Conservation (phyloP, 2,797 vertebrate species). For the Distichodus sexfasciatus region DNA sequence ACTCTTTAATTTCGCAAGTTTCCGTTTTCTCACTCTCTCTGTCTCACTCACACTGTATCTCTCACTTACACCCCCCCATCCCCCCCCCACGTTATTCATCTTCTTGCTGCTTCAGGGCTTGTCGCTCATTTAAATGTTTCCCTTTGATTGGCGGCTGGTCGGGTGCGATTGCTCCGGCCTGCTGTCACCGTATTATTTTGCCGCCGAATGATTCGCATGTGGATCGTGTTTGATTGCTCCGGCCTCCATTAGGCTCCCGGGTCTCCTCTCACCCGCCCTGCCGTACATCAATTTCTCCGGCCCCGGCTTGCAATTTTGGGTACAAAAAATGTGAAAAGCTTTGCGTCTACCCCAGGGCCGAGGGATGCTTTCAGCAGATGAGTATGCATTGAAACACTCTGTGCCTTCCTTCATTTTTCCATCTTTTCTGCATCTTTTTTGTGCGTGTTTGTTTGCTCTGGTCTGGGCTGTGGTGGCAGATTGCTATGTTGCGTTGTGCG, state of each 20-base stretch:
- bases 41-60: conserved; percentile 24
- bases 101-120: conserved; percentile 31
- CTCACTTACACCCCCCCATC: conserved; percentile 30
- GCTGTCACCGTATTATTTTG: conserved; percentile 36
- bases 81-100: neutral
- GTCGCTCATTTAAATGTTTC: conserved; percentile 29
- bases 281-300: conserved; percentile 39
- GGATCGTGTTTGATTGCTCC: conserved; percentile 35
- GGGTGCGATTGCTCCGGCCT: conserved; percentile 22
- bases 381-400: conserved; percentile 1
- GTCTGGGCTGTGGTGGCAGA: conserved; percentile 28
- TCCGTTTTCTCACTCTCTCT: conserved; percentile 36
- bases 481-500: conserved; percentile 15
- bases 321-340: neutral
- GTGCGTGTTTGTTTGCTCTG: conserved; percentile 22
- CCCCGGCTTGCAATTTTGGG: conserved; percentile 7
- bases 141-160: conserved; percentile 28
- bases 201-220: conserved; percentile 28
- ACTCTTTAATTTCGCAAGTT: conserved; percentile 53
- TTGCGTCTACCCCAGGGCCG: neutral
- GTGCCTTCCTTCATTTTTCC: neutral
- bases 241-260: conserved; percentile 36
- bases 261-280: conserved; percentile 22
- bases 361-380: neutral
- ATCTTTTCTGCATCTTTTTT: conserved; percentile 5